Evolutionary conservation across 1,140 invertebrate genomes (phyloP).

Genomic region (Drosophila busckii): DNA sequence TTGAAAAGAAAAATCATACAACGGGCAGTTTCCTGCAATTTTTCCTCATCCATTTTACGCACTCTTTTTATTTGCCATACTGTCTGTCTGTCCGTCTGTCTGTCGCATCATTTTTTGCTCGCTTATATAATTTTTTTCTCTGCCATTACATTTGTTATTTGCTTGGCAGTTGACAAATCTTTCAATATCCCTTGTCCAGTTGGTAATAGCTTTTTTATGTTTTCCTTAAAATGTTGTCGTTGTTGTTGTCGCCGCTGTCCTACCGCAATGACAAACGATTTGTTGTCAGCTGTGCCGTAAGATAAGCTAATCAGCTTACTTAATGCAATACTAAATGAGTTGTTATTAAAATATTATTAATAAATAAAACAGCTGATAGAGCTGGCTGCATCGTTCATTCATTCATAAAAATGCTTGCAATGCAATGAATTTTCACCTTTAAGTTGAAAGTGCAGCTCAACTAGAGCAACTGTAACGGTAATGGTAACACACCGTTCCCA

Average conservation of each 20-base stretch:
- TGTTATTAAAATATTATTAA: too few relatives aligned
- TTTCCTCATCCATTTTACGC: constrained; percentile 40
- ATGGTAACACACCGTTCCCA: constrained; percentile 56
- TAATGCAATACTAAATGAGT: constrained; percentile 11
- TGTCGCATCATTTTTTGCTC: constrained; percentile 13
- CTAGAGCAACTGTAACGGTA: too few relatives aligned
- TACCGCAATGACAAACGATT: constrained; percentile 45
- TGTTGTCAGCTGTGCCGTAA: too few relatives aligned
- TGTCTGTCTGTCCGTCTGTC: constrained; percentile 34
- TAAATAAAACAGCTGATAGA: too few relatives aligned
- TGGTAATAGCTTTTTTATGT: constrained; percentile 64
- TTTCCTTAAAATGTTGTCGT: constrained; percentile 28
- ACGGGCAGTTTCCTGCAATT: constrained; percentile 33
- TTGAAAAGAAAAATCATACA: constrained; percentile 1
- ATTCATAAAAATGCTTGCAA: too few relatives aligned
- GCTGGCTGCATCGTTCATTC: too few relatives aligned
- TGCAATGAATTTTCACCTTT: constrained; percentile 6
- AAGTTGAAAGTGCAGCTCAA: background rate
- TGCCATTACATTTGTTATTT: constrained; percentile 34
- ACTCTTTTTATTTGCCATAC: constrained; percentile 48
- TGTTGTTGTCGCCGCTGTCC: too few relatives aligned
- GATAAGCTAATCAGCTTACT: constrained; percentile 17
- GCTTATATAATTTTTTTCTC: constrained; percentile 6
- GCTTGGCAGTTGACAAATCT: constrained; percentile 43
- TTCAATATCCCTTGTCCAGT: constrained; percentile 19